Evolutionary conservation across 2,888 invertebrate genomes (phyloP).

Genomic region (Troides aeacus): DNA sequence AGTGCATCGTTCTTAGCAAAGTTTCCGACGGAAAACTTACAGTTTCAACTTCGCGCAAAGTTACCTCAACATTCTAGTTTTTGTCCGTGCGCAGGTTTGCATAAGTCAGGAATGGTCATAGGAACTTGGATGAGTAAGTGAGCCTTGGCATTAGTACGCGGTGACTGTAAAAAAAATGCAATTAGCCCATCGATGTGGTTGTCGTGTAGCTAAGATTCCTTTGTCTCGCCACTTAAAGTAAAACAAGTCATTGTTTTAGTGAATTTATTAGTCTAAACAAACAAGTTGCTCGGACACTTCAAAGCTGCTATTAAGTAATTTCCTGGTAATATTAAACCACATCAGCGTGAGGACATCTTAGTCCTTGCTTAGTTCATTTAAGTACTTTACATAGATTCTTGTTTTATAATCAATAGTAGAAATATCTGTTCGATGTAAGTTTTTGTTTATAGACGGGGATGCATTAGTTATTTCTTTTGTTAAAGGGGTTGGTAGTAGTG

Average conservation of each 20-base stretch:
- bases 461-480: no score
- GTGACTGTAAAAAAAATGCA: slow-evolving; percentile 70
- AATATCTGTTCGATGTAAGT: no score
- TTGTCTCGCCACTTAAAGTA: slow-evolving; percentile 67
- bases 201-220: slow-evolving; percentile 66
- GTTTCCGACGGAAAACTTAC: slow-evolving; percentile 18
- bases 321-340: slow-evolving; percentile 45
- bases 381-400: neutral
- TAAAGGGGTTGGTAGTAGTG: neutral
- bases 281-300: slow-evolving; percentile 45
- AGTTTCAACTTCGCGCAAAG: slow-evolving; percentile 52
- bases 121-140: slow-evolving; percentile 75
- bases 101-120: slow-evolving; percentile 72
- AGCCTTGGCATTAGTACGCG: slow-evolving; percentile 72
- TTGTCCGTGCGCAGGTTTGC: slow-evolving; percentile 65
- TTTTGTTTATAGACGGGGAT: no score
- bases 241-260: slow-evolving; percentile 71
- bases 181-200: slow-evolving; percentile 68
- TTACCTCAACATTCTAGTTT: slow-evolving; percentile 62
- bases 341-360: slow-evolving; percentile 1
- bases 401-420: no score
- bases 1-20: slow-evolving; percentile 51
- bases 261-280: slow-evolving; percentile 62
- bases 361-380: slow-evolving; percentile 6
- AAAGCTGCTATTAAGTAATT: slow-evolving; percentile 36